These are phyloP conservation scores for Frieseomelitta varia DNA, from an alignment of 1,140 invertebrate genomes.

Conservation along the genomic window DNA sequence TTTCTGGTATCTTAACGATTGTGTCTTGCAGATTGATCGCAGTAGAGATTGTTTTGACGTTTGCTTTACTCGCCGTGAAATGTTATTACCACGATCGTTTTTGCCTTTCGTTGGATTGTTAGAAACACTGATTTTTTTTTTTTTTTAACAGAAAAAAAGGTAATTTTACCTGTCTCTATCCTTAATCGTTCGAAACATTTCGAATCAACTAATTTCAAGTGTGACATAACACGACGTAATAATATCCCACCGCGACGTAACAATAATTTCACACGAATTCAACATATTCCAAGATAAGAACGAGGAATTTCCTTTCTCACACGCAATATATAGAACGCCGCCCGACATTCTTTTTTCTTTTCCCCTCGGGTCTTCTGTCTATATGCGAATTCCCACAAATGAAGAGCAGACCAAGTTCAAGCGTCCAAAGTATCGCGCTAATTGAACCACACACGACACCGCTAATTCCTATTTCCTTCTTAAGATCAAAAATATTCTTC, in stretches of 20 bases:
- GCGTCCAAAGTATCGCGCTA: not conserved
- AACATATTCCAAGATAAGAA: not conserved
- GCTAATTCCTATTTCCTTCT: not conserved
- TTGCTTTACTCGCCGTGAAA: not conserved
- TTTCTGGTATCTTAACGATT: not conserved
- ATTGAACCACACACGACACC: not conserved
- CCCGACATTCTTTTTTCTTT: not conserved
- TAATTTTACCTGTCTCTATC: not conserved
- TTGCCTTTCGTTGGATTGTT: not conserved
- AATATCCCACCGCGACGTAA: not conserved
- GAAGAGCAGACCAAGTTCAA: not conserved
- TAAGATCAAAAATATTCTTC: not conserved
- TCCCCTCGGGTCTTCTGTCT: not conserved
- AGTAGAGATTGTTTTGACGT: not conserved
- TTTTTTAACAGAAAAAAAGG: not conserved
- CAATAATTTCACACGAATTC: not conserved
- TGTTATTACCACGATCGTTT: not conserved
- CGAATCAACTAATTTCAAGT: not conserved
- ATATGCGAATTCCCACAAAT: not conserved
- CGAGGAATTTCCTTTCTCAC: constrained; percentile 9
- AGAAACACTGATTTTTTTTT: not conserved
- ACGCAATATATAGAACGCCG: not conserved
- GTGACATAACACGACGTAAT: not conserved
- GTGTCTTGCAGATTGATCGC: not conserved
- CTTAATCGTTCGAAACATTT: not conserved